Evolutionary conservation across 2,797 vertebrate species (phyloP).

Genomic region (Naso thynnoides): DNA sequence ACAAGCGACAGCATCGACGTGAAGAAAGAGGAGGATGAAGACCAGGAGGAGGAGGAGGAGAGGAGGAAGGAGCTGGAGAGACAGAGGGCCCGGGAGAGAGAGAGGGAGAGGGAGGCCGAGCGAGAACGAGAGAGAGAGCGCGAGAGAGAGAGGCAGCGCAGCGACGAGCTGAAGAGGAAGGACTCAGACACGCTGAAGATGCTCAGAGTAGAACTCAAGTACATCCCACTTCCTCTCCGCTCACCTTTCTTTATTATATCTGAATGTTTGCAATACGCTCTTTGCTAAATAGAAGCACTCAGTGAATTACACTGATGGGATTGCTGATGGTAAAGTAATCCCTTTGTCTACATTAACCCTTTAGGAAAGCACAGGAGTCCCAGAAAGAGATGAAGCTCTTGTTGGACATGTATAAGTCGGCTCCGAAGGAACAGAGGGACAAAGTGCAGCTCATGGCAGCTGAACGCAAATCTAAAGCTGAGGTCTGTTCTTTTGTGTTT

Average conservation of each 20-base stretch:
- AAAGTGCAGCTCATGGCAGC: conserved; percentile 97
- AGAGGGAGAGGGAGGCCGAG: conserved; percentile 83
- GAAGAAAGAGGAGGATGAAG: conserved; percentile 88
- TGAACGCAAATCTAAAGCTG: conserved; percentile 94
- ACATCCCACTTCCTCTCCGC: conserved; percentile 29
- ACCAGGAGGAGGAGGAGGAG: conserved; percentile 88
- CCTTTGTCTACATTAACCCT: not conserved
- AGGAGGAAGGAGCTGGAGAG: conserved; percentile 88
- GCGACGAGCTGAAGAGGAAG: conserved; percentile 92
- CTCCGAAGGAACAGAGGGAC: conserved; percentile 95
- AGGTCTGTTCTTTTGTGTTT: conserved; percentile 80
- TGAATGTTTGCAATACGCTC: not conserved
- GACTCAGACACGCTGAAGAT: conserved; percentile 93
- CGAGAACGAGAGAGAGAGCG: conserved; percentile 83
- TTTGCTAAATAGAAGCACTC: not conserved
- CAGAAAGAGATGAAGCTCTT: conserved; percentile 97
- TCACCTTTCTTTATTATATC: not conserved
- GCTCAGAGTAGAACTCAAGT: conserved; percentile 92
- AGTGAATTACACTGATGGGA: not conserved
- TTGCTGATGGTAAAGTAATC: not conserved
- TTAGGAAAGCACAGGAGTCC: conserved; percentile 94
- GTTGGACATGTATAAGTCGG: conserved; percentile 96
- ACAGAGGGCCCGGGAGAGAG: conserved; percentile 85
- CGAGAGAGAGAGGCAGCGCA: conserved; percentile 85
- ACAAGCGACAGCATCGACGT: conserved; percentile 82